Base-by-base conservation (phyloP, 2,888 invertebrate species). In the Adela reaumurella region DNA sequence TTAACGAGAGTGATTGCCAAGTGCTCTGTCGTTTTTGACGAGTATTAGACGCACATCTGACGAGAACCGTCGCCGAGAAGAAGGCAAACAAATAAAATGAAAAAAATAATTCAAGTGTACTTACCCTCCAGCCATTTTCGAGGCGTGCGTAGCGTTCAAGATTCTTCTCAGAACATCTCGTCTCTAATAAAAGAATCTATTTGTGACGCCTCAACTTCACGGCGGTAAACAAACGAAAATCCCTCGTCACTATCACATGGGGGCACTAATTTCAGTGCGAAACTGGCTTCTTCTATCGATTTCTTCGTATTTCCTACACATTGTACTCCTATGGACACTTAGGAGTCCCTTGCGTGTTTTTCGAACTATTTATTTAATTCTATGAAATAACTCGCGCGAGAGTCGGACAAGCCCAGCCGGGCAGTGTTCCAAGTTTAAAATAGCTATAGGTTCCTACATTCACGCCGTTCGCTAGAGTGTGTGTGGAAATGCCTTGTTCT, bases 171-270 rank as follows among this genome's bases (percentile, higher is more conserved):
- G 14, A 35, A 35, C 35, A 35, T 14, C 35, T 35, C 35, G 35
- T 8, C 56, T 70, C 72, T 74, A 74, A 67, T 72, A 70, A 69
- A 72, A 74, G 71, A 76, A 64, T 76, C 77, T 78, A 78, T 78
- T 76, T 74, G 59, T 52, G 65, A 63, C 61, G 53, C 58, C 57
- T 56, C 62, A 55, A 58, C 59, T 57, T 58, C 57, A 58, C 53
- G 53, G 55, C 59, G 58, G 65, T 70, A 71, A 70, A 71, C 70
- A 70, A 67, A 67, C 62, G n/a, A 14, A 35, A 35, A 35, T 35
- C 35, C 3, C 35, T 14, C 35, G 35, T 35, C 35, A 35, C 35
- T 35, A 8, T 24, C 24, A 24, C 24, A 24, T 24, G 4, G 5
- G 24, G 4, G 24, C 5, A 8, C 24, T 24, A 4, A 24, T 24